Evolutionary conservation across 2,888 invertebrate species (phyloP).

Genomic region (Yponomeuta evonymella): DNA sequence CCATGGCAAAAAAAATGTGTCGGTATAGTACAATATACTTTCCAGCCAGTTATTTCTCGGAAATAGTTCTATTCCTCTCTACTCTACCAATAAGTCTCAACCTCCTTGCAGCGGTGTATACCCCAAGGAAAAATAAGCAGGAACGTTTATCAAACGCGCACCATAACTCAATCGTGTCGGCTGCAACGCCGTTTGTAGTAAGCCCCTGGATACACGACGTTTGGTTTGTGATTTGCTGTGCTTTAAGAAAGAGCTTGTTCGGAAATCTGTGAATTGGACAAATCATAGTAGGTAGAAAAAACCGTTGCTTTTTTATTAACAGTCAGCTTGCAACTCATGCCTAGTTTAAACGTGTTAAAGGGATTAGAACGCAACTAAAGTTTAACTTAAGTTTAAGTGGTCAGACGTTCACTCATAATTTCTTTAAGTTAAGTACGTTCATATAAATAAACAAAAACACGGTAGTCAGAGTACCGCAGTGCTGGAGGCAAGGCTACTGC

Average conservation of each 20-base stretch:
- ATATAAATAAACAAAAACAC: too few species aligned
- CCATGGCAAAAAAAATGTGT: background rate
- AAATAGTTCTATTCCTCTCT: background rate
- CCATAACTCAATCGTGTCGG: conserved; percentile 12
- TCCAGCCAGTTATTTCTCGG: background rate
- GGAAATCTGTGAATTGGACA: too few species aligned
- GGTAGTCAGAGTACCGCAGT: too few species aligned
- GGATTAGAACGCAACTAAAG: too few species aligned
- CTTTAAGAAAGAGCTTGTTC: background rate
- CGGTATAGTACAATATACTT: background rate
- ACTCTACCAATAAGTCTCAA: background rate
- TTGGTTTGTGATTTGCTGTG: background rate
- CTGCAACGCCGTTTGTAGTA: background rate
- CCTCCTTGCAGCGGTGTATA: background rate
- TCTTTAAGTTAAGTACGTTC: too few species aligned
- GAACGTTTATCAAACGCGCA: conserved; percentile 10
- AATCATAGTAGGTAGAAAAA: too few species aligned
- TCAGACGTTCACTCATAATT: too few species aligned
- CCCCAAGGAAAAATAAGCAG: conserved; percentile 10
- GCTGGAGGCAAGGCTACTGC: too few species aligned
- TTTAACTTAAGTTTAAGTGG: too few species aligned
- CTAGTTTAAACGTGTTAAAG: too few species aligned
- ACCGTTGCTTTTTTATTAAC: too few species aligned
- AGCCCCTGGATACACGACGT: background rate
- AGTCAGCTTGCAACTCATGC: too few species aligned